A percentile compares a stretch with the other conserved stretches of the same genome.
phyloP scores from a whole-genome alignment of 2,797 vertebrate genomes.

The Eospalax fontanierii region DNA sequence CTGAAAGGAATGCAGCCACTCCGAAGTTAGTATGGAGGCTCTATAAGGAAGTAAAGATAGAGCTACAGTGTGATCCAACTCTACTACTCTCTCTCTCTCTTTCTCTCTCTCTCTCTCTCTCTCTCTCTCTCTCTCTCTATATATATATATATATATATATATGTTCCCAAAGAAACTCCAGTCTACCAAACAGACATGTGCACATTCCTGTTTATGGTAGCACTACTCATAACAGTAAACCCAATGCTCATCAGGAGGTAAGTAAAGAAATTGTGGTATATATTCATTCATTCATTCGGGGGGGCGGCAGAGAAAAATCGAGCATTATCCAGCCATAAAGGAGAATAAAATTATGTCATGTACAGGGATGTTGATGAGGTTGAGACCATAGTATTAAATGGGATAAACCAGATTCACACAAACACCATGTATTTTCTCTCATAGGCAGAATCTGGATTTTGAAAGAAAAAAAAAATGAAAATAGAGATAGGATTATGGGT shows the following conservation, averaged over 20 bases:
- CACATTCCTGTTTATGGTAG: not conserved
- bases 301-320: no score
- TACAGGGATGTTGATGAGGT: not conserved
- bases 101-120: no score
- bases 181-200: not conserved
- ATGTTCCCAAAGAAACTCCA: not conserved
- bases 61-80: not conserved
- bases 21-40: no score
- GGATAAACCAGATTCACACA: not conserved
- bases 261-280: no score
- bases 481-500: no score
- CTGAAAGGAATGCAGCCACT: not conserved
- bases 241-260: not conserved
- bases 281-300: no score
- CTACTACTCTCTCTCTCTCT: not conserved
- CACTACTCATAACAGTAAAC: not conserved
- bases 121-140: no score
- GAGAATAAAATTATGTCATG: not conserved
- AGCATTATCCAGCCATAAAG: not conserved
- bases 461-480: not conserved
- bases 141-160: no score
- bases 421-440: not conserved
- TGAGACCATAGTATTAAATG: not conserved
- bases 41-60: not conserved
- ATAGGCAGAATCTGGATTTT: not conserved